These are phyloP conservation scores for Gouania willdenowi DNA, from an alignment of 2,797 vertebrate genomes.

Conservation along the genomic window DNA sequence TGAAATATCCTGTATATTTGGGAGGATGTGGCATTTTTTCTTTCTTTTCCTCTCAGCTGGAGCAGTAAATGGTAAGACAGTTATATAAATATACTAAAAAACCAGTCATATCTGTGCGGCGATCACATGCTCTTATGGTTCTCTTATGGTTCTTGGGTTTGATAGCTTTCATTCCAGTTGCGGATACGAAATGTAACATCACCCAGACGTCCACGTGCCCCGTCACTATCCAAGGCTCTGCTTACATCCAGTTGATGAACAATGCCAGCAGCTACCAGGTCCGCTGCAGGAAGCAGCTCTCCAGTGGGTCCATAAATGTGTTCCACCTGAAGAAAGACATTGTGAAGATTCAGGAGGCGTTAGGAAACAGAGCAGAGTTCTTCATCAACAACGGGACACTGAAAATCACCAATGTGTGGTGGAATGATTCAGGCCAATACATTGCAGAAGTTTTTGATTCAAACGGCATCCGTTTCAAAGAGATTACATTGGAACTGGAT, in stretches of 20 bases:
- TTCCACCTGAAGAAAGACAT: conserved; percentile 15
- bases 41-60: conserved; percentile 22
- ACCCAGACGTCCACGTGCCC: conserved; percentile 3
- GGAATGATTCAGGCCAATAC: conserved; percentile 40
- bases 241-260: conserved; percentile 38
- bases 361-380: conserved; percentile 14
- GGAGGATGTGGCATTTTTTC: conserved; percentile 27
- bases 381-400: conserved; percentile 34
- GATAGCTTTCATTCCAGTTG: conserved; percentile 15
- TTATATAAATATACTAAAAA: background rate
- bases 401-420: conserved; percentile 22
- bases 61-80: conserved; percentile 40
- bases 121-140: background rate
- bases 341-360: background rate
- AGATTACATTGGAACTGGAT: background rate
- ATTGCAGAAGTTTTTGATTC: background rate
- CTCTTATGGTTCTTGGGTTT: too few species aligned
- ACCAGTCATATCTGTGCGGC: background rate
- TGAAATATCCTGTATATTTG: background rate
- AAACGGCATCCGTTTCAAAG: background rate
- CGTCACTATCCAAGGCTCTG: conserved; percentile 11
- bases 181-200: conserved; percentile 24
- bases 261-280: background rate
- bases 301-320: rapidly evolving
- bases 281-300: conserved; percentile 3